Conservation (phyloP, 2,113 vertebrate species). For the Himantopus leucocephalus region DNA sequence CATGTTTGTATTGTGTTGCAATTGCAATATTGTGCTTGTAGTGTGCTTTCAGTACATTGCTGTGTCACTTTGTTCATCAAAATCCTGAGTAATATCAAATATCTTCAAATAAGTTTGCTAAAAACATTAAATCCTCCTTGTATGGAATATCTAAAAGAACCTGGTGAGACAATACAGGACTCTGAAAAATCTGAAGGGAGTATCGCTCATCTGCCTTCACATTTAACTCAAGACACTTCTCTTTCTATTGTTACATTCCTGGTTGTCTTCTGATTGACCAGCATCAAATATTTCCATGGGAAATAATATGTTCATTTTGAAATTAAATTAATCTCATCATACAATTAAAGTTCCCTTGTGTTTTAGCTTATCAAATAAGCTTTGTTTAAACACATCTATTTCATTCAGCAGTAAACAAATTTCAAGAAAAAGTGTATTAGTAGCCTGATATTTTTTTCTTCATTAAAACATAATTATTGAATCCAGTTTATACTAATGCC, state of each 20-base stretch:
- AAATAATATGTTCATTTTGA: background rate
- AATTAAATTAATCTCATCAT: background rate
- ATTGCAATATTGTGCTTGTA: background rate
- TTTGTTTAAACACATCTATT: background rate
- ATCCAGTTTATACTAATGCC: background rate
- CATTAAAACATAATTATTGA: background rate
- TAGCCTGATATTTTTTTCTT: background rate
- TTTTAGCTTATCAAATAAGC: conserved; percentile 7
- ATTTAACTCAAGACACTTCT: background rate
- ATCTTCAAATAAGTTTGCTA: background rate
- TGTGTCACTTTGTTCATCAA: background rate
- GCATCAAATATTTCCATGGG: background rate
- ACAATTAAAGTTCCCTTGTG: background rate
- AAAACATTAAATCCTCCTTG: background rate
- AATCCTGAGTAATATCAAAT: background rate
- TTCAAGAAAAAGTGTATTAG: background rate
- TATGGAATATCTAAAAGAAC: background rate
- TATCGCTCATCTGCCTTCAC: background rate
- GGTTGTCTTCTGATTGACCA: background rate
- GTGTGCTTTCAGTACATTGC: background rate
- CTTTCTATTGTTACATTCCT: background rate
- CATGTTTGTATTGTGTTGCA: background rate
- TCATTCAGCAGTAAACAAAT: background rate
- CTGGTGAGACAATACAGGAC: background rate
- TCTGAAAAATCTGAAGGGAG: background rate